Percentiles rank a stretch among this genome's conserved stretches.
phyloP scores from a whole-genome alignment of 2,113 vertebrate genomes.

The Maccullochella peelii region DNA sequence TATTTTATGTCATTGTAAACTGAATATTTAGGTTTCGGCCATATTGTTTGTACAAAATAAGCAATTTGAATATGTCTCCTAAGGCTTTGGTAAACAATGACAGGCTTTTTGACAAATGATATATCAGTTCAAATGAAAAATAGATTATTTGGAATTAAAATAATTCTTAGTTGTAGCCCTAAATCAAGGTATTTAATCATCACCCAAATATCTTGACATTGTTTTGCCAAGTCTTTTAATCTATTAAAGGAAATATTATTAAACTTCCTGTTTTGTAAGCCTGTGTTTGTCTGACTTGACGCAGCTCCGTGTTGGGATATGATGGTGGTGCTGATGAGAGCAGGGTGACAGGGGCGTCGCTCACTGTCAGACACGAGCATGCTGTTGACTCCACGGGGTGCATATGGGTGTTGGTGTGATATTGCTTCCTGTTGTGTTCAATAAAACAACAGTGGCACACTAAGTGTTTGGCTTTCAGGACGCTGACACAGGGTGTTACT shows the following conservation, averaged over 20 bases:
- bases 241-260: not conserved
- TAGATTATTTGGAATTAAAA: not conserved
- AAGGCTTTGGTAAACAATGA: not conserved
- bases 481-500: slow-evolving; percentile 10
- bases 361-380: slow-evolving; percentile 45
- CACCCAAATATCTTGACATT: not conserved
- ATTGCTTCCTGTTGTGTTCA: slow-evolving; percentile 29
- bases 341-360: slow-evolving; percentile 58
- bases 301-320: slow-evolving; percentile 12
- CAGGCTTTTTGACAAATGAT: not conserved
- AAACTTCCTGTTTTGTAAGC: slow-evolving; percentile 45
- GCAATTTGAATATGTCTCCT: not conserved
- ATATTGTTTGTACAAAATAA: not conserved
- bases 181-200: not conserved
- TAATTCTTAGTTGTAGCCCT: not conserved
- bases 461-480: not conserved
- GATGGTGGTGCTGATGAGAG: slow-evolving; percentile 77
- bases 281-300: slow-evolving; percentile 41
- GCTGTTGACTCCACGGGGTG: slow-evolving; percentile 41
- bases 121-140: not conserved
- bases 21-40: not conserved
- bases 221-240: not conserved
- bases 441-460: slow-evolving; percentile 30
- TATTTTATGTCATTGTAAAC: not conserved
- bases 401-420: slow-evolving; percentile 25